Evolutionary conservation across 2,888 invertebrate genomes (phyloP).

Genomic region (Hemistola chrysoprasaria): DNA sequence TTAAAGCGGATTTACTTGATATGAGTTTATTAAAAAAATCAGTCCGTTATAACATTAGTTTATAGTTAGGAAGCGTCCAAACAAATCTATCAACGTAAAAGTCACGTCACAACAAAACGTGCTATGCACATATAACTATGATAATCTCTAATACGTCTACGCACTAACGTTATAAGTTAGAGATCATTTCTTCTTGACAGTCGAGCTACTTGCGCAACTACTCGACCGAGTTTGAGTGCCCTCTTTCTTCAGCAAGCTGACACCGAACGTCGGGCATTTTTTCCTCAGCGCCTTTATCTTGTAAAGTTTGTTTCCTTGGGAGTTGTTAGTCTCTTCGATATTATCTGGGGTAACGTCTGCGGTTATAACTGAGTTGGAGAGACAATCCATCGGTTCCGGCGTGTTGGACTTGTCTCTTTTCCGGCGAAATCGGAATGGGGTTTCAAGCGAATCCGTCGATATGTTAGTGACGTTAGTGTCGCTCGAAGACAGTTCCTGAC

Average conservation of each 20-base stretch:
- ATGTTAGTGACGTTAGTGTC: slow-evolving; percentile 77
- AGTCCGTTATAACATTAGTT: slow-evolving; percentile 44
- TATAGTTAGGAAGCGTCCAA: slow-evolving; percentile 24
- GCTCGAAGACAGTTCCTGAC: slow-evolving; percentile 73
- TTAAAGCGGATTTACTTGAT: slow-evolving; percentile 46
- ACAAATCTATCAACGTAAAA: slow-evolving; percentile 45
- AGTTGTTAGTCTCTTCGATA: slow-evolving; percentile 69
- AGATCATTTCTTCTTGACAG: slow-evolving; percentile 79
- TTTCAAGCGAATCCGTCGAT: slow-evolving; percentile 71
- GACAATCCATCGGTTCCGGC: slow-evolving; percentile 74
- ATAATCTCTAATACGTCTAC: slow-evolving; percentile 36
- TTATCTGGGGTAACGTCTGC: slow-evolving; percentile 73
- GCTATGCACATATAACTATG: slow-evolving; percentile 53
- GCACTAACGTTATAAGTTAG: slow-evolving; percentile 33
- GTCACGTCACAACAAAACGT: slow-evolving; percentile 36
- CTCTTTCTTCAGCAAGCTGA: slow-evolving; percentile 68
- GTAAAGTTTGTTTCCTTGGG: slow-evolving; percentile 75
- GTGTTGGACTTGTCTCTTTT: slow-evolving; percentile 73
- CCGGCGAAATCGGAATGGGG: slow-evolving; percentile 69
- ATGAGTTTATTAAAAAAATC: slow-evolving; percentile 59
- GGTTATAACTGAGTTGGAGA: slow-evolving; percentile 65
- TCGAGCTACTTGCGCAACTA: slow-evolving; percentile 65
- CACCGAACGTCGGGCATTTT: slow-evolving; percentile 69
- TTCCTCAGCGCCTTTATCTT: slow-evolving; percentile 75
- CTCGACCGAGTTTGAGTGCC: slow-evolving; percentile 73